Evolutionary conservation across 2,888 invertebrate species (phyloP), one percentile per base, ranked within the genome.

Genomic region (Quadriops clusia): DNA sequence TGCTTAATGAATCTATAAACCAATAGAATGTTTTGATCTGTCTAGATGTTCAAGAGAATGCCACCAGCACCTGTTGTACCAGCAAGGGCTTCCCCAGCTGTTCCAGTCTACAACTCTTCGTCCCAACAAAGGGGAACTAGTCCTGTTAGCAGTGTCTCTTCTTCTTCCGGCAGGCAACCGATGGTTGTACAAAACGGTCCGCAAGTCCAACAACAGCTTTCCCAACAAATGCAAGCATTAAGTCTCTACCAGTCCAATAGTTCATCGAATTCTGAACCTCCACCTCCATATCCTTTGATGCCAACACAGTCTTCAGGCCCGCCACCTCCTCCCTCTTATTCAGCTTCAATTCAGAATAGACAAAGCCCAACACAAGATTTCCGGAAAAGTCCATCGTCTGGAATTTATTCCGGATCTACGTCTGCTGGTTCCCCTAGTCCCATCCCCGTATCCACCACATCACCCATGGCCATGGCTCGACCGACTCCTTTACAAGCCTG

Each of bases 161-260:
- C 54, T 3, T 43, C 46, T 3, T 46, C 47, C 23, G 72, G 72
- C 23, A 64, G 78, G 17, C 77, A 74, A 50, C 85, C 79, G 34
- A 83, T 83, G 77, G 76, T 85, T 40, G 81, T 83, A 30, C 83
- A 81, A 59, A 83, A 81, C 54, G 79, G 77, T 7, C 79, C 80
- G 9, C 79, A 54, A 53, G 81, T 74, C 28, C 86, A 87, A 54
- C 87, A 89, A 49, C 87, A 89, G 58, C 66, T 90, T 30, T 69
- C 78, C 31, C 89, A 89, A 58, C 87, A 89, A 58, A 83, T 90
- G 62, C 89, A 89, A 61, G 85, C 84, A 13, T 65, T 89, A 38
- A 80, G 72, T 52, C 70, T 87, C 43, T 84, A 82, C 56, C 77
- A 77, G 47, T 68, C 68, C 37, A 67, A 68, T 23, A 67, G 65